Evolutionary conservation across 2,888 invertebrate genomes (phyloP), one percentile per base, ranked within the genome.

Genomic region (Lithophane socia): DNA sequence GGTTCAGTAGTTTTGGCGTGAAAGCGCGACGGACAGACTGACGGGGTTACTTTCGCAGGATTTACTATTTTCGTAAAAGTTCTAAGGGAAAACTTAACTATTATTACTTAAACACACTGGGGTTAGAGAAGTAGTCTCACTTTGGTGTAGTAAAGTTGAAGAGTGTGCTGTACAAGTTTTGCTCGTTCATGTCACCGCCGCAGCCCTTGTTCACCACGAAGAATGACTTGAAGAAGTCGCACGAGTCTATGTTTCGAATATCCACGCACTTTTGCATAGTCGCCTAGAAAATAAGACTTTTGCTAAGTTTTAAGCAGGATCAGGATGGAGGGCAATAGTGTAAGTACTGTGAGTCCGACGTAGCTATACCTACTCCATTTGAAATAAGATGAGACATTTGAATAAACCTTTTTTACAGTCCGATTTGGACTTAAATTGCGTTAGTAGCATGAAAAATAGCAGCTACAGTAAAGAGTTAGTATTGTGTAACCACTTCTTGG

Each of bases 211-310:
- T 85, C 58, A 94, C 87, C 54, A 94, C 76, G 24, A 82, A 65
- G 87, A 88, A 92, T 13, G 93, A 89, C 61, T 87, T 91, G 83
- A 92, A 91, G 88, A 91, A 88, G 85, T 94, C 93, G 78, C 94
- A 94, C 0, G 94, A 92, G 80, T 93, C 94, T 68, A 89, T 86
- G 86, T 94, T 94, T 52, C 94, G 93, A 21, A 94, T 92, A 85
- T 94, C 94, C 79, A 92, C 90, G 77, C 94, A 94, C 69, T 94
- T 94, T 82, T 92, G 91, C 92, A 93, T 93, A n/a, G 92, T 92
- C 0, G 90, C 93, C 94, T 94, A 86, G 4, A 77, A 81, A n/a
- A 58, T n/a, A 70, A 54, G 5, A 52, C 12, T 12, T 37, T 42
- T 44, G 9, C 21, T n/a, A 42, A 42, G 37, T 37, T 42, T 12